Conservation (phyloP, 2,113 vertebrate species). For the Trochalopteron elliotii region DNA sequence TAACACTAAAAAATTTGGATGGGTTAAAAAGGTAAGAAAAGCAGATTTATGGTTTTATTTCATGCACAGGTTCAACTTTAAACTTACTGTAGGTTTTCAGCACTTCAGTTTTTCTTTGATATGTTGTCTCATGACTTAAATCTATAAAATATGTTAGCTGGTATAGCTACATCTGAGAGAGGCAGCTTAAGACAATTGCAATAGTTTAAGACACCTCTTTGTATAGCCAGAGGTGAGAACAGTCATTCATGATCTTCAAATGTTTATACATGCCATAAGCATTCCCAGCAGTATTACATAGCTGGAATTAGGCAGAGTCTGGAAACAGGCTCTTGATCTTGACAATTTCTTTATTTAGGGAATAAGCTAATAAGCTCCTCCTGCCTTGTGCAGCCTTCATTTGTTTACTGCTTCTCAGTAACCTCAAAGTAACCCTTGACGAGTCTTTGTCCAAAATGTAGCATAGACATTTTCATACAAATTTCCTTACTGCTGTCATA, state of each 20-base stretch:
- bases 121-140: neutral
- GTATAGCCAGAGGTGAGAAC: neutral
- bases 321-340: neutral
- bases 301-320: neutral
- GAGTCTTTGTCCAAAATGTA: neutral
- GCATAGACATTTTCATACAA: neutral
- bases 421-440: neutral
- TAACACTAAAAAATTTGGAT: constrained; percentile 97
- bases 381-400: neutral
- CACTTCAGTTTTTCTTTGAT: neutral
- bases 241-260: neutral
- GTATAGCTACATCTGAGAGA: neutral
- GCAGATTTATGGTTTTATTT: neutral
- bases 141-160: neutral
- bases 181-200: neutral
- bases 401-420: neutral
- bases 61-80: neutral
- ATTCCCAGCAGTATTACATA: neutral
- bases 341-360: neutral
- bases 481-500: neutral
- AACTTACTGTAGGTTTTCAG: neutral
- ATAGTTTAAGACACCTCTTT: neutral
- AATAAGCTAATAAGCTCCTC: neutral
- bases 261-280: neutral
- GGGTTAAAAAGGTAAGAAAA: constrained; percentile 90